phyloP scores from a whole-genome alignment of 2,113 vertebrate genomes.

The Spilogale gracilis region DNA sequence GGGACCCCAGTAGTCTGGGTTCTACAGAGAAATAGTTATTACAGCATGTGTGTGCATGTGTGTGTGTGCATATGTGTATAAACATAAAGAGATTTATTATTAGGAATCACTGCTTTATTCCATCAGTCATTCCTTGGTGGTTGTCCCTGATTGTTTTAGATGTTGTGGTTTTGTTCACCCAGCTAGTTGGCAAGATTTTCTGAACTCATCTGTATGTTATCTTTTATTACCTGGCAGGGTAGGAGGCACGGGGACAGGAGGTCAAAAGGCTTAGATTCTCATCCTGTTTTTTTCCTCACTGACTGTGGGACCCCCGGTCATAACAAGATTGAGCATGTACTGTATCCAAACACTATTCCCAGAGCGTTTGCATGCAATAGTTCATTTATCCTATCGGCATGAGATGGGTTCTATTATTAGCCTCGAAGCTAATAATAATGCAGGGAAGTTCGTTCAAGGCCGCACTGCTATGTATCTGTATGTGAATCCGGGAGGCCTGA shows the following conservation, averaged over 20 bases:
- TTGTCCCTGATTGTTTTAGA: not conserved
- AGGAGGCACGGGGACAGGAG: not conserved
- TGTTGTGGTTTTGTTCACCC: not conserved
- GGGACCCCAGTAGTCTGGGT: not conserved
- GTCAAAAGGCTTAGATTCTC: not conserved
- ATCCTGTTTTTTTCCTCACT: not conserved
- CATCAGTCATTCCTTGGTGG: not conserved
- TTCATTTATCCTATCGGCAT: conserved; percentile 6
- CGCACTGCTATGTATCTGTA: too few species aligned
- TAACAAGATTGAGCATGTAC: not conserved
- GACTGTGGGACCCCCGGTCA: not conserved
- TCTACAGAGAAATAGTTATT: not conserved
- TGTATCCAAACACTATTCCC: not conserved
- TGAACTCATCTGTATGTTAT: not conserved
- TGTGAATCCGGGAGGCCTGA: not conserved
- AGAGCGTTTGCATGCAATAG: not conserved
- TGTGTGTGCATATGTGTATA: not conserved
- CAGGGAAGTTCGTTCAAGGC: not conserved
- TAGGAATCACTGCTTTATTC: not conserved
- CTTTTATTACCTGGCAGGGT: not conserved
- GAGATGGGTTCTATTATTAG: not conserved
- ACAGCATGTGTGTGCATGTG: not conserved
- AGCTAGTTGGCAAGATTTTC: not conserved
- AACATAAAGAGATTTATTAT: not conserved
- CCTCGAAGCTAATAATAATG: not conserved